Evolutionary conservation across 2,797 vertebrate genomes (phyloP).

Genomic region (Micropoecilia bifurca): DNA sequence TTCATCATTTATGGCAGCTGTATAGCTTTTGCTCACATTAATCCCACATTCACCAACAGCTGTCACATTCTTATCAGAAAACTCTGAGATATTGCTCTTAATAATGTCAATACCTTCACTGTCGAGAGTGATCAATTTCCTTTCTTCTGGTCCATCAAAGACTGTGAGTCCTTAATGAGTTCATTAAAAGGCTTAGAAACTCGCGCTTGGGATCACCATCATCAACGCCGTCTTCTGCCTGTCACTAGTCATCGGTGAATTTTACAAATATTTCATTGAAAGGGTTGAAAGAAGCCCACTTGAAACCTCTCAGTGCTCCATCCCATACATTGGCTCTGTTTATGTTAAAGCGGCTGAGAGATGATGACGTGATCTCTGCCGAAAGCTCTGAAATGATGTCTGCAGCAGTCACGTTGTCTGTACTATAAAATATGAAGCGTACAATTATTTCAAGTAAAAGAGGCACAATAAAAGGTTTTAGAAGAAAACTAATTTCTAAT

Average conservation of each 20-base stretch:
- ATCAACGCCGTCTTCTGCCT: neutral
- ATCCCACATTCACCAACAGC: no score
- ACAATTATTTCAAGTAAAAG: neutral
- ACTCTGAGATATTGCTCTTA: no score
- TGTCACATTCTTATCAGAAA: no score
- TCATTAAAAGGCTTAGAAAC: no score
- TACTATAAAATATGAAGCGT: neutral
- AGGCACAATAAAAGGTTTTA: neutral
- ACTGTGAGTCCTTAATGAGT: no score
- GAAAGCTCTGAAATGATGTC: neutral
- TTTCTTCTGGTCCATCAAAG: no score
- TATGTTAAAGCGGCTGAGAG: conserved; percentile 9
- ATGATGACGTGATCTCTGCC: neutral
- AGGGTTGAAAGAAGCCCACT: neutral
- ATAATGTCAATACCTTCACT: no score
- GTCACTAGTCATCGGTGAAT: conserved; percentile 7
- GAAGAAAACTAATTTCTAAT: neutral
- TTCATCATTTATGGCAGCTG: no score
- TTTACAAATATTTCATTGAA: neutral
- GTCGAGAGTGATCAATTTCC: no score
- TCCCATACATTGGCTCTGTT: conserved; percentile 15
- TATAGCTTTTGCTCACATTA: no score
- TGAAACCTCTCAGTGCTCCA: conserved; percentile 8
- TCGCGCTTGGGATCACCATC: no score
- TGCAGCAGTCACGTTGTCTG: neutral